Conservation (phyloP, 2,113 vertebrate genomes). For the Terrapene triunguis region DNA sequence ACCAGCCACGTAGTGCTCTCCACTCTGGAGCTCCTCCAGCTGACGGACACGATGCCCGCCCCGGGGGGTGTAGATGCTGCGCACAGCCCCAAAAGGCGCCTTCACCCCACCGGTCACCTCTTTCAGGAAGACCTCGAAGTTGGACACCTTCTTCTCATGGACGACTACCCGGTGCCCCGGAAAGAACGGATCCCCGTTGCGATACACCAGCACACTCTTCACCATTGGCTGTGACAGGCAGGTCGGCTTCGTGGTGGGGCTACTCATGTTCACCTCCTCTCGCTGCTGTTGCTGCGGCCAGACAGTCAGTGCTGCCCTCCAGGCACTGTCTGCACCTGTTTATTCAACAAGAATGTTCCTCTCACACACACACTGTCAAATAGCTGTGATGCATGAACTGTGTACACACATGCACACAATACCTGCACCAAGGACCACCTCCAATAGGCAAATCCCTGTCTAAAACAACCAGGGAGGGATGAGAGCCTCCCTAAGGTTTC, state of each 20-base stretch:
- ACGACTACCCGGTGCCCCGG: conserved; percentile 92
- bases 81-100: conserved; percentile 93
- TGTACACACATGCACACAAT: background rate
- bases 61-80: conserved; percentile 93
- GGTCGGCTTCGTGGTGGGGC: conserved; percentile 76
- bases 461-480: background rate
- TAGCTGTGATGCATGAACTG: background rate
- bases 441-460: background rate
- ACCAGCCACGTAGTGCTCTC: conserved; percentile 95
- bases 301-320: fast-evolving
- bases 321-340: background rate
- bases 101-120: conserved; percentile 93
- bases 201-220: conserved; percentile 92
- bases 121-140: conserved; percentile 92
- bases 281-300: background rate
- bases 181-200: conserved; percentile 94
- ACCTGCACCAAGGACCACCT: background rate
- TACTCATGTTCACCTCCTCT: conserved; percentile 56
- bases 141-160: conserved; percentile 91
- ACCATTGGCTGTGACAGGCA: conserved; percentile 91
- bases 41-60: conserved; percentile 89
- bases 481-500: background rate
- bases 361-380: background rate
- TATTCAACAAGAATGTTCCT: background rate
- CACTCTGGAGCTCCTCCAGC: conserved; percentile 89